Conservation (phyloP, 92 coral and sea anemone species). For the Parazoanthus swiftii region DNA sequence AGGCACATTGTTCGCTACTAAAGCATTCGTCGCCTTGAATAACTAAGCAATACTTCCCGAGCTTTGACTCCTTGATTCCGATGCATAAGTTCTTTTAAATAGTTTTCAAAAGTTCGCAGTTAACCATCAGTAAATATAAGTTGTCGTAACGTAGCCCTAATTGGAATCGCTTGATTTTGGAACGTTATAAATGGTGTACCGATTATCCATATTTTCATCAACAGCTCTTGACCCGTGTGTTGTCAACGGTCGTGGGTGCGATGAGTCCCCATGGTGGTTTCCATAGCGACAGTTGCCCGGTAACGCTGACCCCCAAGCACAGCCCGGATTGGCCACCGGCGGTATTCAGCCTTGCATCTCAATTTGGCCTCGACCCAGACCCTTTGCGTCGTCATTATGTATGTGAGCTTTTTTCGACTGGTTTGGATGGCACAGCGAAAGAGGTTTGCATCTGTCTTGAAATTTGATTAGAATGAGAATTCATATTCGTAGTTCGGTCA, state of each 20-base stretch:
- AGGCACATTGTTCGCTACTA: no score
- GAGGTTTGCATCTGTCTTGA: slow-evolving; percentile 57
- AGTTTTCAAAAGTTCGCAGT: no score
- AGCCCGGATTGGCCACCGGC: slow-evolving; percentile 73
- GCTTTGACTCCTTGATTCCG: no score
- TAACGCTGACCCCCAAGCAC: slow-evolving; percentile 12
- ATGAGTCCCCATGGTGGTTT: slow-evolving; percentile 39
- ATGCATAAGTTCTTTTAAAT: no score
- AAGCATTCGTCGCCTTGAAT: no score
- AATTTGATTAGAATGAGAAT: neutral
- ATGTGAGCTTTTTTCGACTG: slow-evolving; percentile 79
- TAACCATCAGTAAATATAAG: no score
- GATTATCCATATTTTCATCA: neutral
- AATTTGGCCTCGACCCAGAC: slow-evolving; percentile 82
- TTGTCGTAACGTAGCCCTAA: no score
- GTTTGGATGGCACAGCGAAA: slow-evolving; percentile 72
- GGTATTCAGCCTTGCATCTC: slow-evolving; percentile 75
- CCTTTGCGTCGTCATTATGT: slow-evolving; percentile 71
- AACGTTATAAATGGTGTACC: neutral
- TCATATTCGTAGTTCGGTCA: no score
- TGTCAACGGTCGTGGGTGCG: slow-evolving; percentile 61
- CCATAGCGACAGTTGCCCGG: slow-evolving; percentile 34
- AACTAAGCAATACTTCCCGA: no score
- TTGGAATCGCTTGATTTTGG: no score
- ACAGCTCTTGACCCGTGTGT: slow-evolving; percentile 70